Percentiles rank a stretch among this genome's conserved stretches.
These are phyloP conservation scores for Norana najaformis DNA, from an alignment of 2,888 invertebrate species.

Conservation along the genomic window DNA sequence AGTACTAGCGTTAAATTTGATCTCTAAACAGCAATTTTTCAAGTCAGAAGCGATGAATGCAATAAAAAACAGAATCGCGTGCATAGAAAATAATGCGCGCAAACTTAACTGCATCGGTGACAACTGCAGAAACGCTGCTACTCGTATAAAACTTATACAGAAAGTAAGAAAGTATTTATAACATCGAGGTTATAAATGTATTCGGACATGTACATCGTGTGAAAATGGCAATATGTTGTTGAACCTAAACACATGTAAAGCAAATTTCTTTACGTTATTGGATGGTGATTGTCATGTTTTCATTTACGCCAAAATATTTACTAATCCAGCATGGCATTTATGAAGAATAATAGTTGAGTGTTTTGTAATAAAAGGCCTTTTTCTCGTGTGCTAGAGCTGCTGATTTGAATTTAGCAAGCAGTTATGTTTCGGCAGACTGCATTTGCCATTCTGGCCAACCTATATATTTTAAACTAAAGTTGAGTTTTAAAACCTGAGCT, in stretches of 20 bases:
- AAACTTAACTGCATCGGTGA: neutral
- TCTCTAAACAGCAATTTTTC: neutral
- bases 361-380: too few species aligned
- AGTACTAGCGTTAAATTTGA: too few species aligned
- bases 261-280: neutral
- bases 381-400: too few species aligned
- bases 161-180: neutral
- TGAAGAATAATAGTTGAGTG: neutral
- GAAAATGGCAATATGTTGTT: neutral
- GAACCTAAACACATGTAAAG: neutral
- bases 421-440: too few species aligned
- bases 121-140: neutral
- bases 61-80: neutral
- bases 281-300: neutral
- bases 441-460: too few species aligned
- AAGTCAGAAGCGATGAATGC: too few species aligned
- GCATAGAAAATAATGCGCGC: neutral
- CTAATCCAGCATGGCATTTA: too few species aligned
- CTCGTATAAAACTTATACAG: neutral
- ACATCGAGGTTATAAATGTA: neutral
- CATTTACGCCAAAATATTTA: too few species aligned
- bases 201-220: neutral
- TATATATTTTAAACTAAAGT: too few species aligned
- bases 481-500: too few species aligned
- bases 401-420: too few species aligned